Base-by-base conservation (phyloP, 2,113 vertebrate genomes). In the Caretta caretta region DNA sequence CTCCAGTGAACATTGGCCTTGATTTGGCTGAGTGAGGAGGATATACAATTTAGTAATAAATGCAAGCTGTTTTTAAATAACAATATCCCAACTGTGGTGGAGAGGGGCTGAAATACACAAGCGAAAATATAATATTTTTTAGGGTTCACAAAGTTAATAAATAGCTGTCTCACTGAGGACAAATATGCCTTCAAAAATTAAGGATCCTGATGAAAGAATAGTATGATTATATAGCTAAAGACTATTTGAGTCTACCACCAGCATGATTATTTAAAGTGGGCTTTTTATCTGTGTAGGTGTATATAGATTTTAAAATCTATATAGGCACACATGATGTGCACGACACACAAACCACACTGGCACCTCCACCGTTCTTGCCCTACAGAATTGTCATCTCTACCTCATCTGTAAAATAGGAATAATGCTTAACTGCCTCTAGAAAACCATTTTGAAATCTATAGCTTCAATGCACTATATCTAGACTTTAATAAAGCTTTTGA, bases 371-470 rank as follows among this genome's bases (percentile, higher is more conserved):
- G 2, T 0, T 87, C 62, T 90, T 83, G 72, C 80, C 14, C 51
- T 50, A 5, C 7, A 0, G 0, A 90, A 48, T 3, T 2, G 42
- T 5, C 0, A 0, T 56, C 24, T 59, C 24, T 29, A 29, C 83
- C 76, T 3, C 65, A 65, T 11, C 42, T 84, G 85, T 13, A 86
- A 19, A 75, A 20, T 54, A 22, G 53, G 53, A 54, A 54, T 10
- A 31, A 53, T 53, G 12, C n/a, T 53, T n/a, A n/a, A 84, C 31
- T 25, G 4, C 11, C 49, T 31, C 6, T 72, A 51, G 24, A 35
- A 69, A 86, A 86, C 42, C 8, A 5, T 20, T 35, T 19, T 38
- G 59, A 22, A 69, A n/a, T 25, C 48, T 51, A 17, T 24, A n/a
- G 46, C 35, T 48, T 12, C 17, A 3, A 25, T 54, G 53, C 7